phyloP scores from a whole-genome alignment of 2,113 vertebrate species.

The Pachycephala philippinensis region DNA sequence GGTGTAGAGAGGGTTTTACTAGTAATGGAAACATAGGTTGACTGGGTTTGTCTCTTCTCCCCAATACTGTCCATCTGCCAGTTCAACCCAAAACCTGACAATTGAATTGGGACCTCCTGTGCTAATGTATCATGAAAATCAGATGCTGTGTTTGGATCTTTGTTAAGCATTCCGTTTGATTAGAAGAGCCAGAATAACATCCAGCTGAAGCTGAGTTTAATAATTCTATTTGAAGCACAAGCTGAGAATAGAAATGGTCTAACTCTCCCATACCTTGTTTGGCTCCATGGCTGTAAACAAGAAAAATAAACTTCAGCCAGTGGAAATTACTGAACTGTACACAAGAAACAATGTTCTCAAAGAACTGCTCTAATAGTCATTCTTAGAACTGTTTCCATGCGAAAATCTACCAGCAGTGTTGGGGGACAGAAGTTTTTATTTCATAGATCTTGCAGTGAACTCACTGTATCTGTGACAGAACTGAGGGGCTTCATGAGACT shows the following conservation, averaged over 20 bases:
- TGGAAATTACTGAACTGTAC: conserved; percentile 3
- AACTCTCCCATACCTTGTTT: conserved; percentile 35
- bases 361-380: not conserved
- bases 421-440: not conserved
- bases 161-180: conserved; percentile 16
- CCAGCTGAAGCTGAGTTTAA: conserved; percentile 43
- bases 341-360: not conserved
- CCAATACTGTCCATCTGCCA: not conserved
- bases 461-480: not conserved
- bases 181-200: conserved; percentile 42
- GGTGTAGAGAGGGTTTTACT: not conserved
- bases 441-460: not conserved
- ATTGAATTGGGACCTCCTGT: not conserved
- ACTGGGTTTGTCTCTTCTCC: not conserved
- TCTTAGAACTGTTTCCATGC: not conserved
- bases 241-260: conserved; percentile 18
- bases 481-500: not conserved
- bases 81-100: not conserved
- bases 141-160: not conserved
- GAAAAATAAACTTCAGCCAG: conserved; percentile 8
- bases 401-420: not conserved
- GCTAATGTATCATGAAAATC: not conserved
- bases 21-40: not conserved
- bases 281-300: conserved; percentile 37
- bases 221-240: conserved; percentile 52